Evolutionary conservation across 2,888 invertebrate species (phyloP).

Genomic region (Calliphora vomitoria): DNA sequence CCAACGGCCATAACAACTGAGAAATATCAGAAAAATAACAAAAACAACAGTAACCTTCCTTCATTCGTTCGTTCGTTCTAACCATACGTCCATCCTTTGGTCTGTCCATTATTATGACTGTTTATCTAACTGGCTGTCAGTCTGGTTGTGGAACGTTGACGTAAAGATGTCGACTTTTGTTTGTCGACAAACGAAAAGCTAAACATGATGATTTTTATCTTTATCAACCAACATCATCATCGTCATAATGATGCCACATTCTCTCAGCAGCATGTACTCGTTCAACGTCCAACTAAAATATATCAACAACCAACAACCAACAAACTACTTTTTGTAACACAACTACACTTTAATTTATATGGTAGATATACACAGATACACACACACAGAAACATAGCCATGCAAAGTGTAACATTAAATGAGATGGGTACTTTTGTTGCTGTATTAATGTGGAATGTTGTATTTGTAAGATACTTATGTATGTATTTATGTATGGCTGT

Average conservation of each 20-base stretch:
- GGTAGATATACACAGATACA: not conserved
- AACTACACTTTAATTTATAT: not conserved
- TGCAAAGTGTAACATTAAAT: slow-evolving; percentile 37
- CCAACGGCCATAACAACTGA: slow-evolving; percentile 74
- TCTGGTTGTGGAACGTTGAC: slow-evolving; percentile 68
- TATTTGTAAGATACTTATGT: not conserved
- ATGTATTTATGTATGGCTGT: no score
- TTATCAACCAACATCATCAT: slow-evolving; percentile 33
- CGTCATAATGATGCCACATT: slow-evolving; percentile 49
- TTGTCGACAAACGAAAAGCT: slow-evolving; percentile 53
- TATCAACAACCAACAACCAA: slow-evolving; percentile 41
- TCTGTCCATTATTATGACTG: not conserved
- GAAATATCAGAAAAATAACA: slow-evolving; percentile 27
- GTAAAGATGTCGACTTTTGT: slow-evolving; percentile 64
- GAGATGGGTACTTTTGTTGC: slow-evolving; percentile 41
- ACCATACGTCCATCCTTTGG: slow-evolving; percentile 2
- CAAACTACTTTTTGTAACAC: not conserved
- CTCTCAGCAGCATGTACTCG: slow-evolving; percentile 7
- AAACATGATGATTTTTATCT: slow-evolving; percentile 61
- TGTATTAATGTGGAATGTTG: slow-evolving; percentile 34
- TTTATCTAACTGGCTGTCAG: slow-evolving; percentile 6
- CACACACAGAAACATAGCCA: not conserved
- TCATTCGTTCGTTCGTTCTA: slow-evolving; percentile 44
- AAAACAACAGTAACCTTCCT: slow-evolving; percentile 31
- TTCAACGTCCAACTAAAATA: slow-evolving; percentile 23